Evolutionary conservation across 2,888 invertebrate species (phyloP), one percentile per base, ranked within the genome.

Genomic region (Opisthograptis luteolata): DNA sequence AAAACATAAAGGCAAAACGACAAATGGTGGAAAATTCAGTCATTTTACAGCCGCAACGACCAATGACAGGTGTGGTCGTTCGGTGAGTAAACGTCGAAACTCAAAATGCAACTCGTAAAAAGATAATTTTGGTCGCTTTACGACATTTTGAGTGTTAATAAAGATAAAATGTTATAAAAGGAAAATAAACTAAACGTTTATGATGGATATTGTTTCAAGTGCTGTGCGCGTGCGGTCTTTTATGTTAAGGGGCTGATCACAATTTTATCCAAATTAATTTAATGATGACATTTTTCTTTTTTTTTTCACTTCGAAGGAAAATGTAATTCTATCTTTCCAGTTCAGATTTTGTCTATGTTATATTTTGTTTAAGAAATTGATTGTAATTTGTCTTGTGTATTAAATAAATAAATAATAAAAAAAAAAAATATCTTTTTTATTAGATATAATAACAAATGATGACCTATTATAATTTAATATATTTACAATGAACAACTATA

Each of bases 81-180:
- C 27, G 17, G 44, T 62, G 70, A 61, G 68, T n/a, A 25, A 25
- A 67, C 55, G 70, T 68, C 71, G 63, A 60, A 70, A 56, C 55
- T 57, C 60, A 61, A 67, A 62, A 72, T 74, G 68, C 74, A 70
- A 67, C 55, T 51, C 64, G 66, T 68, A 71, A 66, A 61, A 60
- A 66, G 62, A 70, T 65, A 70, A 73, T 79, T 76, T 75, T 51
- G 62, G 65, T 54, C 47, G 51, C 52, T 83, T 84, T 81, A 84
- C 70, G 81, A 76, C 60, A 43, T 64, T 70, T 69, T 68, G 64
- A 70, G 70, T 68, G 70, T 72, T 73, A 71, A 78, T 84, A 81
- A 84, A 84, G 75, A 79, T 81, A 75, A n/a, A n/a, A 76, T 74
- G 71, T 76, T 69, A 75, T 66, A 66, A 47, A 44, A n/a, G 24